Base-by-base conservation (phyloP, 2,797 vertebrate species). In the Brotula barbata region DNA sequence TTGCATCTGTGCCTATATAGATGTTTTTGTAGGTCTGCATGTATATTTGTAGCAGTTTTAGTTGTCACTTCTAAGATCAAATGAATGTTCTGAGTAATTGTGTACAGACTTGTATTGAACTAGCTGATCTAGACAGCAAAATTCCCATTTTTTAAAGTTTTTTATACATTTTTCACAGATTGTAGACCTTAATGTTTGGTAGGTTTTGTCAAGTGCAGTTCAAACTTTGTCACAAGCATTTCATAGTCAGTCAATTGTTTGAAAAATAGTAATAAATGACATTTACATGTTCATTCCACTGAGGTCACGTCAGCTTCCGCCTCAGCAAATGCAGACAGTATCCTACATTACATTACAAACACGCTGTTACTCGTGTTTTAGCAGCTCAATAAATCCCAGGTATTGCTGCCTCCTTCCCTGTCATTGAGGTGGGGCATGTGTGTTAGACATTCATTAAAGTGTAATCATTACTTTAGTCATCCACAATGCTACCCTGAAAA, bases 101-200 rank as follows among this genome's bases (percentile, higher is more conserved):
- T 68, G 60, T 56, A 57, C 15, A 50, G 42, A 68, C 40, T 21
- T 65, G 46, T 19, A 42, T 13, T 8, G 1, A 43, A 5, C 12
- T 22, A 28, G 15, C 2, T 25, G 41, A 36, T 28, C 7, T 28
- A 28, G 25, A 28, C n/a, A n/a, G n/a, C n/a, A n/a, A n/a, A n/a
- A n/a, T n/a, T n/a, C n/a, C n/a, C n/a, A n/a, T n/a, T n/a, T n/a
- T n/a, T n/a, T n/a, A n/a, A n/a, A n/a, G n/a, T n/a, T n/a, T n/a
- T n/a, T n/a, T n/a, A n/a, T n/a, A n/a, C n/a, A n/a, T n/a, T n/a
- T n/a, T n/a, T n/a, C n/a, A n/a, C n/a, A n/a, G n/a, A n/a, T n/a
- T n/a, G n/a, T n/a, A n/a, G n/a, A n/a, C n/a, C n/a, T n/a, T n/a
- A n/a, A n/a, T n/a, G n/a, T n/a, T n/a, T n/a, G n/a, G n/a, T n/a